phyloP scores from a whole-genome alignment of 2,797 vertebrate genomes.

The Bradypodion ventrale region DNA sequence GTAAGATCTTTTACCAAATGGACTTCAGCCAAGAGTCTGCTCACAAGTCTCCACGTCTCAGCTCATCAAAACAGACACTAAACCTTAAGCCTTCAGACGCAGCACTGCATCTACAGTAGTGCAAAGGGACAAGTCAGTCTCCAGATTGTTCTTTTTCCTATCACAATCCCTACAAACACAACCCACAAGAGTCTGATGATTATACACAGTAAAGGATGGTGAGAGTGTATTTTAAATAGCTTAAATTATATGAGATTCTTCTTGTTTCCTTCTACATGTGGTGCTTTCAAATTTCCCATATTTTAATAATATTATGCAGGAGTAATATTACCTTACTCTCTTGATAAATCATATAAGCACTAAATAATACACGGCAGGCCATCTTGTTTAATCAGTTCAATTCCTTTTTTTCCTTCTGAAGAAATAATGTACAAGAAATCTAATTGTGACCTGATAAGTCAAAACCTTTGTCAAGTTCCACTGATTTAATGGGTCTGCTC shows the following conservation, averaged over 20 bases:
- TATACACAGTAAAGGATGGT: neutral
- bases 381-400: constrained; percentile 17
- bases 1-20: constrained; percentile 74
- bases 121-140: constrained; percentile 14
- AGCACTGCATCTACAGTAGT: constrained; percentile 52
- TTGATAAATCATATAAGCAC: constrained; percentile 22
- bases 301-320: neutral
- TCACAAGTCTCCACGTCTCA: constrained; percentile 64
- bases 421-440: no score
- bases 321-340: neutral
- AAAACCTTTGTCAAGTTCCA: no score
- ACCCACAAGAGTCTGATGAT: neutral
- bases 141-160: constrained; percentile 27
- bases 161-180: neutral
- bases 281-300: neutral
- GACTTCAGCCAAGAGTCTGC: constrained; percentile 70
- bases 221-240: neutral
- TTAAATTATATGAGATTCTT: neutral
- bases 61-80: constrained; percentile 68
- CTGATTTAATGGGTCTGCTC: no score
- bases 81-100: constrained; percentile 49
- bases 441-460: no score
- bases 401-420: neutral
- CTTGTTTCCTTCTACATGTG: neutral
- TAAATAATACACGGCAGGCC: neutral